Conservation (phyloP, 2,797 vertebrate genomes). For the Pelochelys cantorii region DNA sequence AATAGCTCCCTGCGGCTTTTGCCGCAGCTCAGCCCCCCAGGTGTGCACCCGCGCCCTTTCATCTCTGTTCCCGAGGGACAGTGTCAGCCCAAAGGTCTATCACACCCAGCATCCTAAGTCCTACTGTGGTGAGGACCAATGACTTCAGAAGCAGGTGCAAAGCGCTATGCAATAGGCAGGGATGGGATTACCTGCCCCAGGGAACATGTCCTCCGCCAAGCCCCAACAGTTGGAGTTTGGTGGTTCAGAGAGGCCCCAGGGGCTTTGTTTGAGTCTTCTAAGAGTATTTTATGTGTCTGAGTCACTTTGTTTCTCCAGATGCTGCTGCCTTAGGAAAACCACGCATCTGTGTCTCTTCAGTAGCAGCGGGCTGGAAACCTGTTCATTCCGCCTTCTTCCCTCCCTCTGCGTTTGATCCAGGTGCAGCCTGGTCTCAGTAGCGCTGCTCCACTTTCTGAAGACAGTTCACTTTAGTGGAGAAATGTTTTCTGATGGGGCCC, state of each 20-base stretch:
- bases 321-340: background rate
- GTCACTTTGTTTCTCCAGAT: background rate
- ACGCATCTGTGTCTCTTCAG: background rate
- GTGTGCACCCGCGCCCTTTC: too few relatives aligned
- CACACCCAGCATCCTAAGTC: too few relatives aligned
- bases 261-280: background rate
- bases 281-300: background rate
- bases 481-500: background rate
- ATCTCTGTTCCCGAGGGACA: too few relatives aligned
- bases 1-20: too few relatives aligned
- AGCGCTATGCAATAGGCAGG: background rate
- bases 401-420: background rate
- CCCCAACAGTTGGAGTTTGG: background rate
- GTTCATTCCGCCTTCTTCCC: background rate
- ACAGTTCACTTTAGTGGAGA: background rate
- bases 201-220: background rate
- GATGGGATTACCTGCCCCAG: background rate
- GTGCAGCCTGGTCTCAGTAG: background rate
- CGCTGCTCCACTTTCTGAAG: background rate
- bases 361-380: background rate
- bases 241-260: background rate
- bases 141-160: background rate
- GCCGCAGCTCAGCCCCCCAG: too few relatives aligned
- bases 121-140: background rate
- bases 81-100: fast-evolving